These are phyloP conservation scores for Batillaria attramentaria DNA, from an alignment of 1,140 invertebrate genomes.

Conservation along the genomic window DNA sequence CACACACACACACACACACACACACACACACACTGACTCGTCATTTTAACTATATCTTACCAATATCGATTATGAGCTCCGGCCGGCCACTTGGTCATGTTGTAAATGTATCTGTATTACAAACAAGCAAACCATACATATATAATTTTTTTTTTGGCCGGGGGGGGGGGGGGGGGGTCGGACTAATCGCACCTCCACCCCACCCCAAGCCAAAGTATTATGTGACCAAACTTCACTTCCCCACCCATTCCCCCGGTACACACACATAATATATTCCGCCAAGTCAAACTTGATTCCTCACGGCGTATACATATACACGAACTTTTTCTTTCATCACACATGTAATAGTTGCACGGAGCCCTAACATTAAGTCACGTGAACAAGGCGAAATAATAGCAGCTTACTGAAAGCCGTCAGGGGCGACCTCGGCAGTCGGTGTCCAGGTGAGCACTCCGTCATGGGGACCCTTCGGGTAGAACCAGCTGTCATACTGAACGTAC, in stretches of 20 bases:
- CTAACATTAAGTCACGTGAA: background rate
- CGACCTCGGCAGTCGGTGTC: conserved; percentile 49
- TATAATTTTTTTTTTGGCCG: too few relatives aligned
- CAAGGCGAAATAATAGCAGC: background rate
- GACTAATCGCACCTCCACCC: too few relatives aligned
- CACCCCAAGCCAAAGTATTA: too few relatives aligned
- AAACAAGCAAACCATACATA: background rate
- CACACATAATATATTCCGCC: background rate
- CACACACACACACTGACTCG: background rate
- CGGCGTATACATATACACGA: too few relatives aligned
- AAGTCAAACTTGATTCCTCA: background rate
- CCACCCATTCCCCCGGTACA: background rate
- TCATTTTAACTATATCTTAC: conserved; percentile 2
- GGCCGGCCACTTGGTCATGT: conserved; percentile 42
- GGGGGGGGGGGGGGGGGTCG: too few relatives aligned
- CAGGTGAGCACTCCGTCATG: conserved; percentile 53
- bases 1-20: too few relatives aligned
- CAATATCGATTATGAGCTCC: conserved; percentile 26
- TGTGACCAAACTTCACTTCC: too few relatives aligned
- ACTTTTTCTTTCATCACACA: background rate
- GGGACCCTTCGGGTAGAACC: conserved; percentile 62
- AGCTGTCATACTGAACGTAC: conserved; percentile 64
- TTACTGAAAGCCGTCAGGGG: conserved; percentile 55
- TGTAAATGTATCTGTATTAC: conserved; percentile 13
- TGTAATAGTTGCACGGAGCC: background rate